phyloP scores from a whole-genome alignment of 1,140 invertebrate species.

The Drosophila subobscura region DNA sequence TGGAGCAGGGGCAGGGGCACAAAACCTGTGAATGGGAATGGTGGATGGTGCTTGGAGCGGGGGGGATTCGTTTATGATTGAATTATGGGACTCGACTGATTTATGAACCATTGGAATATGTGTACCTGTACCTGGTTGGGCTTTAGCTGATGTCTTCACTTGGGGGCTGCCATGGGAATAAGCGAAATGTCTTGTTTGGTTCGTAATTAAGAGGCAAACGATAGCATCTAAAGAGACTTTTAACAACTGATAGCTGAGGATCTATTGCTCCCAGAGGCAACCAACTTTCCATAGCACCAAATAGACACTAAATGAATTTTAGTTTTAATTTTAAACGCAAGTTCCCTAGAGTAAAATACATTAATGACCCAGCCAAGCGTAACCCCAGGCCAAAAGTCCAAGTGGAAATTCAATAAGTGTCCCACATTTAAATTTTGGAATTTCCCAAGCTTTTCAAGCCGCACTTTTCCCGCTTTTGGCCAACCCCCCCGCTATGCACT shows the following conservation, averaged over 20 bases:
- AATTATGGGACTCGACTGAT: conserved; percentile 66
- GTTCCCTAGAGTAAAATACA: neutral
- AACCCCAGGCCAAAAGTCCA: neutral
- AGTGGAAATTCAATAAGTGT: conserved; percentile 7
- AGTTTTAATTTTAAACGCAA: neutral
- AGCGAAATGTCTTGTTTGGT: conserved; percentile 22
- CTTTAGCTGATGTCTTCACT: conserved; percentile 14
- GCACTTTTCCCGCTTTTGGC: conserved; percentile 10
- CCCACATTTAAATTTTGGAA: conserved; percentile 29
- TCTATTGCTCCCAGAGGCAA: too few species aligned
- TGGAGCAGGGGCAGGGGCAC: conserved; percentile 33
- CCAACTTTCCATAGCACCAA: neutral
- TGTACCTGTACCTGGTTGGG: conserved; percentile 41
- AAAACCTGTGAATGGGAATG: conserved; percentile 20
- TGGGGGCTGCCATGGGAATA: conserved; percentile 9
- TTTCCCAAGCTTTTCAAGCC: conserved; percentile 23
- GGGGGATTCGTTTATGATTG: conserved; percentile 36
- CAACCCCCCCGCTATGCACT: neutral
- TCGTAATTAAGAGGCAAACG: conserved; percentile 11
- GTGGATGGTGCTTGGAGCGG: neutral
- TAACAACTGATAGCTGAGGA: neutral
- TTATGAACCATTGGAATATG: conserved; percentile 55
- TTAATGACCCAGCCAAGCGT: neutral
- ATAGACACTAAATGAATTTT: neutral
- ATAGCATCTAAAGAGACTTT: neutral